Base-by-base conservation (phyloP, 64 coral and sea anemone species). In the Stichodactyla mertensii region DNA sequence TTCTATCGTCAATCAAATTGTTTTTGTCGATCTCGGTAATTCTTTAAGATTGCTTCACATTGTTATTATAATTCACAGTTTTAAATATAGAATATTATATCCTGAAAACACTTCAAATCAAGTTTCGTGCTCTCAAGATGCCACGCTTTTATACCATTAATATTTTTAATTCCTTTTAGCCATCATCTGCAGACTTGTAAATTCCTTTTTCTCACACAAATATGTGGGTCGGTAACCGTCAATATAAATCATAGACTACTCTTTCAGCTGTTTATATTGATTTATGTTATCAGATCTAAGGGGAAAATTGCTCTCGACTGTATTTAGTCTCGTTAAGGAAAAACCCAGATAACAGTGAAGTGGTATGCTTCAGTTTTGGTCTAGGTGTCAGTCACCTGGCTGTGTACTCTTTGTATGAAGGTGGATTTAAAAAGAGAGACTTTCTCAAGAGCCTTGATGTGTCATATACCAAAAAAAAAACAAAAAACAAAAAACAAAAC, bases 331-430 rank as follows among this genome's bases (percentile, higher is more conserved):
- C 7, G 27, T 74, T 74, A 74, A 23, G 69, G 24, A 14, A 74
- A 74, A 74, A 28, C 7, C 1, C 69, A 74, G 69, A 74, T 74
- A 74, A 74, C n/a, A 74, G n/a, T 74, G 69, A 74, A 74, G 69
- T 36, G 69, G 69, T 10, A 8, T 13, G n/a, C 24, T 27, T 45
- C 36, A 45, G 36, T 45, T 74, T 74, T 74, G n/a, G 36, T 74
- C 27, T 74, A 2, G 23, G 12, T 74, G 69, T 74, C 69, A 74
- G 69, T 74, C 69, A 74, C 69, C 69, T 31, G 69, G 24, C 24
- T 8, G 1, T 70, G 66, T 36, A 5, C 27, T 4, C 69, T 27
- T 45, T 45, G 23, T 7, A 74, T 74, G 26, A 26, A 74, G 69
- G 69, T 74, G 69, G 24, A 71, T 23, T 7, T 31, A 8, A 71